Evolutionary conservation across 2,797 vertebrate genomes (phyloP).

Genomic region (Syncerus caffer): DNA sequence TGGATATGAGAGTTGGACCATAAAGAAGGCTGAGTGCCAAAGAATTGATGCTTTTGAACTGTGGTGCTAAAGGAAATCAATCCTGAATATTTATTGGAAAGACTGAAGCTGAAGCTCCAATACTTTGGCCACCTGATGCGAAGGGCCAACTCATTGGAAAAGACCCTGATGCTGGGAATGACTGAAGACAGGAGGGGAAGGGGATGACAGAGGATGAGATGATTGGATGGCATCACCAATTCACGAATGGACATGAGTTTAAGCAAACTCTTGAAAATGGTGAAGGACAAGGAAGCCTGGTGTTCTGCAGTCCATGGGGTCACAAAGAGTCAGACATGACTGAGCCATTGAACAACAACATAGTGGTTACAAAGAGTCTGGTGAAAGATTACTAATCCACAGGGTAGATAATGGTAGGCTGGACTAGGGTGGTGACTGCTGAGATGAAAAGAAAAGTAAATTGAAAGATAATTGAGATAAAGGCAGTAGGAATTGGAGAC

Average conservation of each 20-base stretch:
- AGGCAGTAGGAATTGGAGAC: neutral
- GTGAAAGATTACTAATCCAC: neutral
- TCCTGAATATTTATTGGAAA: neutral
- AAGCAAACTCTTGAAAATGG: neutral
- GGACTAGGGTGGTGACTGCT: neutral
- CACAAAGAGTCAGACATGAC: neutral
- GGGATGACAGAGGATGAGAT: neutral
- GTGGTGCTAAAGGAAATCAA: neutral
- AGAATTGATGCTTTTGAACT: no score
- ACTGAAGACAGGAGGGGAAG: neutral
- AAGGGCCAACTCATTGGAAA: neutral
- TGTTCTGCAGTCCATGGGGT: neutral
- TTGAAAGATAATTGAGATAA: neutral
- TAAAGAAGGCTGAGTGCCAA: neutral
- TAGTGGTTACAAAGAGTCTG: neutral
- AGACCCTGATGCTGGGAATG: neutral
- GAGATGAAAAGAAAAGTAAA: slow-evolving; percentile 1
- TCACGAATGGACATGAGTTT: neutral
- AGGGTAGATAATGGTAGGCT: neutral
- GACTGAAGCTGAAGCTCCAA: neutral
- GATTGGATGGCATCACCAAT: neutral
- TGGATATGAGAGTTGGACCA: neutral
- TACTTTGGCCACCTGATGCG: neutral
- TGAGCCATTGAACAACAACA: neutral
- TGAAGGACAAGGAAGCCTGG: neutral